Evolutionary conservation across 2,888 invertebrate genomes (phyloP).

Genomic region (Cetonia aurata): DNA sequence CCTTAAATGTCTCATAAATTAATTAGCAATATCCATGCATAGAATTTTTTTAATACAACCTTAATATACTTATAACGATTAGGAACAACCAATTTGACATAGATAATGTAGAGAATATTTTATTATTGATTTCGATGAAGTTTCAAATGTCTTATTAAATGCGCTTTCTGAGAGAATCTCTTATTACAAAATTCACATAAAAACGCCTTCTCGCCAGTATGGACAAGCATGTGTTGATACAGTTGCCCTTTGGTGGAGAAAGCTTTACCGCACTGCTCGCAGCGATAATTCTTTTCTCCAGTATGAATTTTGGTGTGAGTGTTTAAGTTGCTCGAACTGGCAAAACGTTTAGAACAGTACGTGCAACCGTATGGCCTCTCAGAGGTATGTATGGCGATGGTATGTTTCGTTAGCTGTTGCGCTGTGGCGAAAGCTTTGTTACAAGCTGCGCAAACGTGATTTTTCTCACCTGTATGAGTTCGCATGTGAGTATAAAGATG

Average conservation of each 20-base stretch:
- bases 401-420: slow-evolving; percentile 66
- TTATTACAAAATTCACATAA: slow-evolving; percentile 65
- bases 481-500: slow-evolving; percentile 66
- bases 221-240: slow-evolving; percentile 65
- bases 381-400: slow-evolving; percentile 63
- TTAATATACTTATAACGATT: not conserved
- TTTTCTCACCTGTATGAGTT: slow-evolving; percentile 66
- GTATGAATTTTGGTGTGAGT: slow-evolving; percentile 66
- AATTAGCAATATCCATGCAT: not conserved
- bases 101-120: slow-evolving; percentile 1
- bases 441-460: slow-evolving; percentile 65
- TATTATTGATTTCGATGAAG: slow-evolving; percentile 59
- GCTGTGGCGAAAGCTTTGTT: slow-evolving; percentile 66
- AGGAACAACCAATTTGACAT: slow-evolving; percentile 23
- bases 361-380: slow-evolving; percentile 65
- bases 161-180: slow-evolving; percentile 66
- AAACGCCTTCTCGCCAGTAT: slow-evolving; percentile 65
- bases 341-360: slow-evolving; percentile 64
- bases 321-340: slow-evolving; percentile 65
- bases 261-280: slow-evolving; percentile 65
- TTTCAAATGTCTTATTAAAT: slow-evolving; percentile 64
- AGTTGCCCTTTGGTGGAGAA: slow-evolving; percentile 66
- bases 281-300: slow-evolving; percentile 66
- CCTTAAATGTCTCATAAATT: too few relatives aligned
- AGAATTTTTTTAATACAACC: not conserved